Conservation (phyloP, 92 coral and sea anemone genomes). For the Meandrina meandrites region DNA sequence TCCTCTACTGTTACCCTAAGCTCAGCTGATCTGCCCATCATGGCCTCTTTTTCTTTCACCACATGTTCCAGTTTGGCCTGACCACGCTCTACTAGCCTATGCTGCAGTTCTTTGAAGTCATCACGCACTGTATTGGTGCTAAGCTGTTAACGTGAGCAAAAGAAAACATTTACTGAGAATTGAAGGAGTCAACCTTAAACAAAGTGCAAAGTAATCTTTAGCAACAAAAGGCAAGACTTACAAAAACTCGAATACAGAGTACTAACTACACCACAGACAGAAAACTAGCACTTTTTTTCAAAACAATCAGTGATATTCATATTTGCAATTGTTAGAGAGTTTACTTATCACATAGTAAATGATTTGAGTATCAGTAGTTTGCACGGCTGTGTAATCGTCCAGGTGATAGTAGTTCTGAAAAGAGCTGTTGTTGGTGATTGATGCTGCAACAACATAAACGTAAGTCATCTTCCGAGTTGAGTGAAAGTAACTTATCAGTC, state of each 20-base stretch:
- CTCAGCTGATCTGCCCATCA: conserved; percentile 80
- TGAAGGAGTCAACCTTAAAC: neutral
- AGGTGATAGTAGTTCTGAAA: too few species aligned
- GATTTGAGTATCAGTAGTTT: too few species aligned
- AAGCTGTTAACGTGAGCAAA: conserved; percentile 52
- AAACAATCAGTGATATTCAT: neutral
- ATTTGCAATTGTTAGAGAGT: neutral
- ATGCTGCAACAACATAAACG: too few species aligned
- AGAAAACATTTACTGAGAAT: neutral
- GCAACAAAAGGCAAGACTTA: too few species aligned
- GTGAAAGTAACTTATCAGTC: too few species aligned
- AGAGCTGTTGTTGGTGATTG: too few species aligned
- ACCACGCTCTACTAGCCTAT: conserved; percentile 61
- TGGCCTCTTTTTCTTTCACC: conserved; percentile 69
- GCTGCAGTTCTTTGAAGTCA: conserved; percentile 71
- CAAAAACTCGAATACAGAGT: too few species aligned
- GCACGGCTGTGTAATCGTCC: too few species aligned
- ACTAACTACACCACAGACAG: neutral
- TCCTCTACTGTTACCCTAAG: conserved; percentile 78
- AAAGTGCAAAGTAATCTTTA: neutral
- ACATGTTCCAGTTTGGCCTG: conserved; percentile 70
- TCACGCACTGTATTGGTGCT: conserved; percentile 74
- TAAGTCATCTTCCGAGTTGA: too few species aligned
- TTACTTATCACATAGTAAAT: too few species aligned
- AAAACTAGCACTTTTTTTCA: neutral